A percentile compares a stretch with the other conserved stretches of the same genome.
phyloP scores from a whole-genome alignment of 2,797 vertebrate genomes.

The Sebastes baramenuke region DNA sequence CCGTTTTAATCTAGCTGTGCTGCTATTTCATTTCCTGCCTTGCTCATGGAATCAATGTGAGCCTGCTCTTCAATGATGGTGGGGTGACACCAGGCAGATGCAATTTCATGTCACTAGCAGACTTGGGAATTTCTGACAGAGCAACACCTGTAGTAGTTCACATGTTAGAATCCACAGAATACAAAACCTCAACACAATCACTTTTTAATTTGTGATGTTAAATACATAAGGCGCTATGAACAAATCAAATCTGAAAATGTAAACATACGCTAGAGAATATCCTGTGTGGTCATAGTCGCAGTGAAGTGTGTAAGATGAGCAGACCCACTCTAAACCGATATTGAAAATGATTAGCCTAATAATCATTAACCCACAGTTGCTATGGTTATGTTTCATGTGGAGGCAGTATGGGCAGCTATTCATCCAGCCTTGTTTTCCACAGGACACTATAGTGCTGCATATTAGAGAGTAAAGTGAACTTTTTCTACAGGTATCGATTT shows the following conservation, averaged over 20 bases:
- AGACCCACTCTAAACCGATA: neutral
- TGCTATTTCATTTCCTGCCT: constrained; percentile 76
- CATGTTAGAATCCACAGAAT: constrained; percentile 3
- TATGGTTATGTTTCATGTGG: neutral
- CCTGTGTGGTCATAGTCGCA: neutral
- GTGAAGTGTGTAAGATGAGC: neutral
- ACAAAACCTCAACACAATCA: neutral
- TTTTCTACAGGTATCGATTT: neutral
- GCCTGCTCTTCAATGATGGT: constrained; percentile 37
- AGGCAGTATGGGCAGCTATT: neutral
- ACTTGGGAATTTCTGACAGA: constrained; percentile 19
- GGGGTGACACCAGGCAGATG: constrained; percentile 42
- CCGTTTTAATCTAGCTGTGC: constrained; percentile 71
- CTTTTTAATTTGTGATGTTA: neutral
- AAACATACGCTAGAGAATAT: neutral
- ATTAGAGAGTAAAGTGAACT: too few species aligned
- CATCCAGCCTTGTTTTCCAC: neutral
- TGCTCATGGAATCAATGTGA: constrained; percentile 67
- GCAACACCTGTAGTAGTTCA: constrained; percentile 28
- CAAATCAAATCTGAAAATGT: neutral
- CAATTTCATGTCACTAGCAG: constrained; percentile 49
- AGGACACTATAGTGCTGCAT: neutral
- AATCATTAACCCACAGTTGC: neutral
- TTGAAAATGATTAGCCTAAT: neutral
- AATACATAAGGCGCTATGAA: neutral